phyloP scores from a whole-genome alignment of 2,113 vertebrate species.

The Corvus moneduloides region DNA sequence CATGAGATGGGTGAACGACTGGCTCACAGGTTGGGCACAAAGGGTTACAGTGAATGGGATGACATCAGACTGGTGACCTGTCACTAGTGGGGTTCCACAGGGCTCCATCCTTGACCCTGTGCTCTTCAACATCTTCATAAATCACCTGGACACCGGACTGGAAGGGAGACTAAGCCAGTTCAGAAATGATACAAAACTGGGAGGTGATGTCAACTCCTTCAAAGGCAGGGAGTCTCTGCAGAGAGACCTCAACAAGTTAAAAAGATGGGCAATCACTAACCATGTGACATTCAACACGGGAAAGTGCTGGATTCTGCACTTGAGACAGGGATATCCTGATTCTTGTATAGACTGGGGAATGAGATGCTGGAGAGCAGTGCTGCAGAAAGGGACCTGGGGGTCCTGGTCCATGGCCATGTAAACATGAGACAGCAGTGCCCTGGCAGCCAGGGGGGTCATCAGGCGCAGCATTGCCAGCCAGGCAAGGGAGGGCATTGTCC shows the following conservation, averaged over 20 bases:
- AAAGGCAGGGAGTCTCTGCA: no score
- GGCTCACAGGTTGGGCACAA: neutral
- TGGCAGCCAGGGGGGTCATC: neutral
- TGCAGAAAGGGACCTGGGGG: neutral
- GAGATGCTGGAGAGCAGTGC: neutral
- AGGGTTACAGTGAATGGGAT: neutral
- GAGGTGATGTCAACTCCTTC: neutral
- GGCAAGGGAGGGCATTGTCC: neutral
- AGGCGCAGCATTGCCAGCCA: fast-evolving
- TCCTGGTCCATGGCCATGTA: neutral
- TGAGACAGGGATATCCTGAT: neutral
- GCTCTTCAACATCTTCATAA: neutral
- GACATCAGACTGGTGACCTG: neutral
- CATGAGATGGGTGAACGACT: neutral
- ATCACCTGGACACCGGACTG: neutral
- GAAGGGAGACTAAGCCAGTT: neutral
- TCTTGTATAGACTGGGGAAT: neutral
- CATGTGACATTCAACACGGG: neutral
- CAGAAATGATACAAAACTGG: neutral
- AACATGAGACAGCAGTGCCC: neutral
- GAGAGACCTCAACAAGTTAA: neutral
- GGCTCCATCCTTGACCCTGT: neutral
- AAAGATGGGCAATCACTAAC: no score
- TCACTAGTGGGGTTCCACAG: neutral
- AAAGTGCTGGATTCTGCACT: neutral